Evolutionary conservation across 1,140 invertebrate genomes (phyloP).

Genomic region (Phymorhynchus buccinoides): DNA sequence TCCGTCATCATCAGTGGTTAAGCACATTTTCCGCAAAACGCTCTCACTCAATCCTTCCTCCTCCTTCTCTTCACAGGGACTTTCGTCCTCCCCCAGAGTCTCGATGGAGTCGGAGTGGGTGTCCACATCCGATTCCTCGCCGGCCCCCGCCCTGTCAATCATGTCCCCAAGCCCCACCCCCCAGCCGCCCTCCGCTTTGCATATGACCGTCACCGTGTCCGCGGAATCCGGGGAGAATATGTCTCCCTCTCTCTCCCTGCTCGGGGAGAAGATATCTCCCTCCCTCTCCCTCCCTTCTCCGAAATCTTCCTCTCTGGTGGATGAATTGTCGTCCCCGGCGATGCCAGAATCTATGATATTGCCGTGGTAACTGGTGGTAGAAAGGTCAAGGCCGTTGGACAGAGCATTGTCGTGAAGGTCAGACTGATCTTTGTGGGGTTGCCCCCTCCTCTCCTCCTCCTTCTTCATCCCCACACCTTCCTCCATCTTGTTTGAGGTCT

Average conservation of each 20-base stretch:
- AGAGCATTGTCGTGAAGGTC: too few relatives aligned
- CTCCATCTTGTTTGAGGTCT: too few relatives aligned
- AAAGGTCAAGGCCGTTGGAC: background rate
- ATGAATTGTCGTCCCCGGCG: background rate
- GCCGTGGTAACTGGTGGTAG: background rate
- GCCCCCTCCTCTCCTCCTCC: too few relatives aligned
- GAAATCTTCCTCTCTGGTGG: background rate
- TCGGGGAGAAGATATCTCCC: background rate
- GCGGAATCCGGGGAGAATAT: conserved; percentile 34
- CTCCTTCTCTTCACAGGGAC: conserved; percentile 11
- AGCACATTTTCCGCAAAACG: background rate
- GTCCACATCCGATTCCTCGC: conserved; percentile 17
- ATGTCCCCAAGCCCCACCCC: too few relatives aligned
- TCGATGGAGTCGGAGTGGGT: conserved; percentile 43
- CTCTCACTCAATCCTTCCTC: conserved; percentile 25
- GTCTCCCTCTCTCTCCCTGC: background rate
- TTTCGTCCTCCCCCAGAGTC: conserved; percentile 42
- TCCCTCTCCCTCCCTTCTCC: background rate
- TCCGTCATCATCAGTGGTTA: conserved; percentile 6
- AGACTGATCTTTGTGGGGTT: too few relatives aligned
- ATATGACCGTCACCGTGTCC: conserved; percentile 24
- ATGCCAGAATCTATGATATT: background rate
- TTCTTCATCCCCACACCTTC: too few relatives aligned
- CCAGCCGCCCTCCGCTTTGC: background rate
- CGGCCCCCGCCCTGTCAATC: background rate